These are phyloP conservation scores for Caligus rogercresseyi DNA, from an alignment of 1,140 invertebrate species.

Conservation along the genomic window DNA sequence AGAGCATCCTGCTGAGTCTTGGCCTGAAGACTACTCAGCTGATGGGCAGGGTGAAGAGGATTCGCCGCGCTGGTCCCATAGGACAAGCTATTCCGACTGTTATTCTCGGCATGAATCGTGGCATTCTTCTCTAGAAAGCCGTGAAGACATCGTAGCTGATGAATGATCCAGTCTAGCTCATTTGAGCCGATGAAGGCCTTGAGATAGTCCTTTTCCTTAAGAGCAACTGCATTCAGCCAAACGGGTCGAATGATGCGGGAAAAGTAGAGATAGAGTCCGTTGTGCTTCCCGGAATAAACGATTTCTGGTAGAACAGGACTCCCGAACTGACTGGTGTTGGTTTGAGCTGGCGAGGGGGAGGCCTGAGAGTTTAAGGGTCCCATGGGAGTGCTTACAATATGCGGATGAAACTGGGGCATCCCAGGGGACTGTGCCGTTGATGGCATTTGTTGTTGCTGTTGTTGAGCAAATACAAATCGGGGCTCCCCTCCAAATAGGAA, in stretches of 20 bases:
- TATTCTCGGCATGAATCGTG: neutral
- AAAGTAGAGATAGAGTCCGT: conserved; percentile 77
- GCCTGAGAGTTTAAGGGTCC: conserved; percentile 22
- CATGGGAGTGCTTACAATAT: conserved; percentile 20
- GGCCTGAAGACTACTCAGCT: conserved; percentile 19
- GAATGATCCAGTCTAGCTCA: conserved; percentile 23
- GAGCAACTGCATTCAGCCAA: conserved; percentile 39
- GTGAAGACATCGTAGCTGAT: neutral
- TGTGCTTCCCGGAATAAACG: conserved; percentile 67
- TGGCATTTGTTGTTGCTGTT: neutral
- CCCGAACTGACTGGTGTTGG: conserved; percentile 22
- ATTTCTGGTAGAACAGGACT: conserved; percentile 30
- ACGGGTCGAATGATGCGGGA: conserved; percentile 61
- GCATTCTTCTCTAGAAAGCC: conserved; percentile 3
- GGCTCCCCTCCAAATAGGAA: conserved; percentile 74
- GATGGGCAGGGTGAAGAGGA: conserved; percentile 2
- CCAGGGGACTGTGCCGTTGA: too few relatives aligned
- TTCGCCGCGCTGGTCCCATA: neutral
- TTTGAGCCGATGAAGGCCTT: conserved; percentile 45
- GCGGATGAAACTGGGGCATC: conserved; percentile 16
- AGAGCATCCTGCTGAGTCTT: conserved; percentile 27
- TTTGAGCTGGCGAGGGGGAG: conserved; percentile 27
- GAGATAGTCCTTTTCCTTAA: conserved; percentile 28
- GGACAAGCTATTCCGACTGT: neutral
- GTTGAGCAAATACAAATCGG: conserved; percentile 23